Evolutionary conservation across 2,888 invertebrate genomes (phyloP).

Genomic region (Caenorhabditis drosophilae): DNA sequence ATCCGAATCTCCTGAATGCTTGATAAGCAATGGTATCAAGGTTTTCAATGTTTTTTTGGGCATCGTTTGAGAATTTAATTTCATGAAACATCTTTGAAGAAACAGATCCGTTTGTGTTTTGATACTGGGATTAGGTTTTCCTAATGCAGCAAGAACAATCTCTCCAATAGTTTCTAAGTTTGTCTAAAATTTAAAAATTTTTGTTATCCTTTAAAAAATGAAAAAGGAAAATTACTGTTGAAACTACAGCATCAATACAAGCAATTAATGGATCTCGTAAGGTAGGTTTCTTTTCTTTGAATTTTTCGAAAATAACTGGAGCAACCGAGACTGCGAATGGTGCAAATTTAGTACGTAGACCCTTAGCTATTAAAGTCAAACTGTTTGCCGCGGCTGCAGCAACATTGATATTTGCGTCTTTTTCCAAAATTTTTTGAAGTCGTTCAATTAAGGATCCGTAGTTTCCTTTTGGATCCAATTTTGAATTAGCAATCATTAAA

Average conservation of each 20-base stretch:
- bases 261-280: slow-evolving; percentile 87
- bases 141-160: slow-evolving; percentile 83
- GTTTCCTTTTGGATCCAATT: slow-evolving; percentile 84
- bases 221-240: too few relatives aligned
- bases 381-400: slow-evolving; percentile 86
- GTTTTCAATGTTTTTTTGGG: slow-evolving; percentile 72
- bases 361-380: slow-evolving; percentile 81
- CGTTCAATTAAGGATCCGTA: slow-evolving; percentile 86
- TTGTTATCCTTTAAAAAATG: too few relatives aligned
- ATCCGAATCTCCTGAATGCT: slow-evolving; percentile 75
- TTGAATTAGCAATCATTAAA: slow-evolving; percentile 78
- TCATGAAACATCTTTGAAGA: slow-evolving; percentile 47
- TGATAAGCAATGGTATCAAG: slow-evolving; percentile 64
- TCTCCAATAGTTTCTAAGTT: slow-evolving; percentile 75
- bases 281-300: slow-evolving; percentile 92
- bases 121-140: slow-evolving; percentile 72
- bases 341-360: slow-evolving; percentile 76
- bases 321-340: slow-evolving; percentile 21
- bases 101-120: slow-evolving; percentile 70
- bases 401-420: slow-evolving; percentile 92
- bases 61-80: slow-evolving; percentile 61
- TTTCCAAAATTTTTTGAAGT: slow-evolving; percentile 89
- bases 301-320: slow-evolving; percentile 85
- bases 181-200: too few relatives aligned
- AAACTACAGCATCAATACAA: slow-evolving; percentile 80